Evolutionary conservation across 1,140 invertebrate genomes (phyloP).

Genomic region (Drosophila melanica): DNA sequence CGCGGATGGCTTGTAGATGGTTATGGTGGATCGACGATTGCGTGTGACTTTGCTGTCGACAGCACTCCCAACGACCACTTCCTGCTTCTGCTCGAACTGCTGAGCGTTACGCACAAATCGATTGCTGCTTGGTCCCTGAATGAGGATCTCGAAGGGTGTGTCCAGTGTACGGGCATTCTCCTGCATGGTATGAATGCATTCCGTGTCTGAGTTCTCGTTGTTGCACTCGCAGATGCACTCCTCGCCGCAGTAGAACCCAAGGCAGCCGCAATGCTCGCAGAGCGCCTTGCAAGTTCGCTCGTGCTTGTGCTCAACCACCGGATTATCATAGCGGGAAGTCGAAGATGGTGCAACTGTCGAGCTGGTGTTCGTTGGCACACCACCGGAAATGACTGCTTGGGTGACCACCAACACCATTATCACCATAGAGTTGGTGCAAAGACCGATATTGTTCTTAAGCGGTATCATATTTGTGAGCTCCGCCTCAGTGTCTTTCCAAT

Average conservation of each 20-base stretch:
- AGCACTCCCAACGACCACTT: constrained; percentile 30
- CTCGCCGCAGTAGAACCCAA: constrained; percentile 83
- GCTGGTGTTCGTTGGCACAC: background rate
- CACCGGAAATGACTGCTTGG: constrained; percentile 26
- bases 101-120: constrained; percentile 75
- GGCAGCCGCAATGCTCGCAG: constrained; percentile 76
- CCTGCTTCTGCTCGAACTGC: constrained; percentile 69
- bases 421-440: constrained; percentile 25
- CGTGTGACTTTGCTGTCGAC: constrained; percentile 8
- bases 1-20: constrained; percentile 63
- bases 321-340: constrained; percentile 44
- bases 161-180: constrained; percentile 59
- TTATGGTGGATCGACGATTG: constrained; percentile 69
- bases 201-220: constrained; percentile 70
- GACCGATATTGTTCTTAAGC: constrained; percentile 26
- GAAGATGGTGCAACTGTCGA: constrained; percentile 11
- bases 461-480: constrained; percentile 47
- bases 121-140: constrained; percentile 78
- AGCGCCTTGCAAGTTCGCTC: constrained; percentile 74
- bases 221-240: constrained; percentile 83
- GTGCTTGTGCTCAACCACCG: constrained; percentile 57
- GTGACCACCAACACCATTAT: constrained; percentile 51
- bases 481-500: constrained; percentile 26
- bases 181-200: constrained; percentile 78
- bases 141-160: constrained; percentile 74